Base-by-base conservation (phyloP, 2,113 vertebrate species). In the Pterocles burchelli region DNA sequence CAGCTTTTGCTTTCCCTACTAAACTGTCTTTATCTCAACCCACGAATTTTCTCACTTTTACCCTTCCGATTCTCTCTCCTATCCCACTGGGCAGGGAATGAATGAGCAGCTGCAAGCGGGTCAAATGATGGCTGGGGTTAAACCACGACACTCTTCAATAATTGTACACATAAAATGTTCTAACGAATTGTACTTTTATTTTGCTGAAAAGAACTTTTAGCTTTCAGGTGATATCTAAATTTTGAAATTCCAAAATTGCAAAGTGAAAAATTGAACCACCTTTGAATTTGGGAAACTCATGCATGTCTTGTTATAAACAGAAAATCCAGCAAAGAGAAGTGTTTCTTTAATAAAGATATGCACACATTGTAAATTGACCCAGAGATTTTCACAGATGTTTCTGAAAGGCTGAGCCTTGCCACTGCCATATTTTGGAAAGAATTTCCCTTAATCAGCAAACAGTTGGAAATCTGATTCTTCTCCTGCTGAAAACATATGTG, bases 61-160 rank as follows among this genome's bases (percentile, higher is more conserved):
- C 3, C 33, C 28, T 71, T 68, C 18, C 6, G 24, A 6, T 76
- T 62, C 41, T 3, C 3, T 12, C 4, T 12, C 3, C 7, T 28
- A 26, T 52, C 29, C 8, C 19, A 17, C 33, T 6, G 1, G 2
- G 6, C 8, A 4, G 2, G 18, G 18, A 55, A 26, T 16, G 17
- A 61, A 16, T 34, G 17, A 36, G 34, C 13, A 25, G 38, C 38
- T 38, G 38, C 38, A 38, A 9, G 38, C 38, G 8, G 38, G 38
- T 38, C 38, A 38, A 38, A 38, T 38, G 38, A 38, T 21, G 24
- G 6, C 24, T 52, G 43, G n/a, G 10, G 5, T 49, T 62, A 75
- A 87, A 71, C 6, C 7, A 28, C 4, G 1, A 18, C 7, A 45
- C 5, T 28, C 17, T 65, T 48, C 25, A 78, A 68, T 13, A 4